phyloP scores from a whole-genome alignment of 2,888 invertebrate genomes.

The Caenorhabditis japonica region DNA sequence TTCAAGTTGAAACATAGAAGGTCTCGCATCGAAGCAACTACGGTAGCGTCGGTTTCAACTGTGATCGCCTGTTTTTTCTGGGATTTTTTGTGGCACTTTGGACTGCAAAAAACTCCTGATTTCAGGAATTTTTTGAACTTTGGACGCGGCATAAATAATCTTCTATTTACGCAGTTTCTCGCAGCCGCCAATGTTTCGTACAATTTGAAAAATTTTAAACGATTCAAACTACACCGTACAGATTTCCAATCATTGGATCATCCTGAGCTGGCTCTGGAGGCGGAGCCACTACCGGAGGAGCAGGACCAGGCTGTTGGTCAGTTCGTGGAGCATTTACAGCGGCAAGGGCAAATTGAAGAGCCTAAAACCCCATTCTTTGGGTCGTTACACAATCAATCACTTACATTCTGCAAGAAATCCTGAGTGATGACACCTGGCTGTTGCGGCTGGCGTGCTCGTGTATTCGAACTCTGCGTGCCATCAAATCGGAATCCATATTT shows the following conservation, averaged over 20 bases:
- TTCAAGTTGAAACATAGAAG: too few species aligned
- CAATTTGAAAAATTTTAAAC: too few species aligned
- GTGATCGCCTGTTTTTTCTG: too few species aligned
- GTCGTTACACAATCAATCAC: not conserved
- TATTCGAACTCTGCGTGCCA: not conserved
- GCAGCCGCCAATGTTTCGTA: too few species aligned
- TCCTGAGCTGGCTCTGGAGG: not conserved
- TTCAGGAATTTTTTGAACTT: too few species aligned
- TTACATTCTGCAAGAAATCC: conserved; percentile 18
- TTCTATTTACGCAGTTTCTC: too few species aligned
- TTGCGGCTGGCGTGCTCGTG: not conserved
- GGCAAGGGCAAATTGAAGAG: conserved; percentile 22
- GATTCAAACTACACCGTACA: too few species aligned
- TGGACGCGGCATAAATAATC: too few species aligned
- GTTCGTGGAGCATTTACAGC: not conserved
- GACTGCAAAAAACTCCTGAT: too few species aligned
- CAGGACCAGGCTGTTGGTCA: not conserved
- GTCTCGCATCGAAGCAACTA: too few species aligned
- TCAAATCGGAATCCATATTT: conserved; percentile 1
- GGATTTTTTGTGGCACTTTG: too few species aligned
- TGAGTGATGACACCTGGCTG: conserved; percentile 5
- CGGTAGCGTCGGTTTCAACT: too few species aligned
- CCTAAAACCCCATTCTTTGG: conserved; percentile 1
- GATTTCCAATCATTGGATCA: not conserved
- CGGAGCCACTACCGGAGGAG: not conserved